Evolutionary conservation across 1,140 invertebrate species (phyloP), one percentile per base, ranked within the genome.

Genomic region (Antheraea mylitta): DNA sequence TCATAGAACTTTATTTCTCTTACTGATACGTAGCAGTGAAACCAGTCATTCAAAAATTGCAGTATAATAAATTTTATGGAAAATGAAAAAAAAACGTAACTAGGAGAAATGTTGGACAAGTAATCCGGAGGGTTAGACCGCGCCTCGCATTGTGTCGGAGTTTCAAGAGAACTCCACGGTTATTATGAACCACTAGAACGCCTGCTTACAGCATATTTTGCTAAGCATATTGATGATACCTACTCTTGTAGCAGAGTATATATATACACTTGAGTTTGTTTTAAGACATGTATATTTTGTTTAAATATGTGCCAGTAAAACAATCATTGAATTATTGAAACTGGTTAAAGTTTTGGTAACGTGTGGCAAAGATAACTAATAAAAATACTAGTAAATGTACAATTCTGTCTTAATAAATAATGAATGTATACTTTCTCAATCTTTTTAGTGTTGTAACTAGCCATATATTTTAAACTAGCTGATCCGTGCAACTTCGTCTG

Each of bases 31-130:
- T 53, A 53, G 9, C 45, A 13, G 16, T 16, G 13, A 16, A 53
- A 16, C 45, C 45, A 53, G 11, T 16, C 45, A 53, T 16, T 13
- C 16, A 13, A 53, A 53, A 53, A 16, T 53, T 1, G 45, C 16
- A 53, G 45, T 53, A 53, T 42, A 42, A 42, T 13, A 53, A 53
- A 53, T 1, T 0, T 53, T n/a, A 53, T n/a, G 45, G 16, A 13
- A 53, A 16, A 30, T 11, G 6, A 1, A 13, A 53, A 53, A 16
- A 53, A 53, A 53, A 10, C 2, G 13, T 53, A 53, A 53, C 76
- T 82, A 82, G 77, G 81, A 74, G 74, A 81, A 79, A 80, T 85
- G 82, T 85, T 82, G 86, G 85, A 75, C 75, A 75, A 88, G 77
- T 85, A 84, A 86, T 85, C 79, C 79, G 73, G 71, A 53, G 73